These are phyloP conservation scores for Rallus crepitans DNA, from an alignment of 2,797 vertebrate genomes.

Conservation along the genomic window DNA sequence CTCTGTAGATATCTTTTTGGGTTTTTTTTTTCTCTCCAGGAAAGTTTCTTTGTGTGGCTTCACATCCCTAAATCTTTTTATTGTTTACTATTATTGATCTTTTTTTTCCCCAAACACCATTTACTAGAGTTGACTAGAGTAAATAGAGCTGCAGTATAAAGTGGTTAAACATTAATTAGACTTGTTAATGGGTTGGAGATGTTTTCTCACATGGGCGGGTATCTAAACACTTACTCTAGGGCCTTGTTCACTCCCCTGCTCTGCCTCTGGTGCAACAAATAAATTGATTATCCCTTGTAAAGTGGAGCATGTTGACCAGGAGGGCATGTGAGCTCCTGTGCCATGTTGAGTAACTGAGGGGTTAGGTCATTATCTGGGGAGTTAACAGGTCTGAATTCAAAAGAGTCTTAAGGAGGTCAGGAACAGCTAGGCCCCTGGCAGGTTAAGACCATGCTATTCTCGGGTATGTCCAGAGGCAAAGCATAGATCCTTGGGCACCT, in stretches of 20 bases:
- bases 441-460: background rate
- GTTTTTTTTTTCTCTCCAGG: background rate
- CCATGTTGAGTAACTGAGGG: background rate
- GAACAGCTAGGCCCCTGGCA: background rate
- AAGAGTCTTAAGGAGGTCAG: background rate
- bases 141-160: background rate
- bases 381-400: background rate
- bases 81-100: background rate
- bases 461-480: background rate
- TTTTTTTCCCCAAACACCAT: fast-evolving
- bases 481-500: background rate
- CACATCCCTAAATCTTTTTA: background rate
- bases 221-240: background rate
- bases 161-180: background rate
- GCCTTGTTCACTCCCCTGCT: background rate
- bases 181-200: background rate
- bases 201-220: background rate
- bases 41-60: background rate
- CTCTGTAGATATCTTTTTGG: background rate
- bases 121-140: background rate
- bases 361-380: background rate
- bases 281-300: background rate
- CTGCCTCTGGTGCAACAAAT: background rate
- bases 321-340: background rate
- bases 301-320: background rate